A percentile compares a stretch with the other conserved stretches of the same genome.
These are phyloP conservation scores for Hoplostethus atlanticus DNA, from an alignment of 2,797 vertebrate genomes.

Conservation along the genomic window DNA sequence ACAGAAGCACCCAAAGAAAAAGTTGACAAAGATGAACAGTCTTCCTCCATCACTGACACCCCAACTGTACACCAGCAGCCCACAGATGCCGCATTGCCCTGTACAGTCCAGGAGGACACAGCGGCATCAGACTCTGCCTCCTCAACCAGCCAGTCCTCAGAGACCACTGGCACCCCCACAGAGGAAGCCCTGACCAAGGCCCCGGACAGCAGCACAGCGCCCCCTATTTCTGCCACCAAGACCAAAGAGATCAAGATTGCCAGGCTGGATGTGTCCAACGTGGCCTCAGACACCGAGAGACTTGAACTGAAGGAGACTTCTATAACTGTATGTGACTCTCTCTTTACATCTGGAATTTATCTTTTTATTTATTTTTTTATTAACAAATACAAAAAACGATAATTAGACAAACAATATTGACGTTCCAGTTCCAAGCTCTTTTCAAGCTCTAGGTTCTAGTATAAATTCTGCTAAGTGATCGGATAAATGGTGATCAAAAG, in stretches of 20 bases:
- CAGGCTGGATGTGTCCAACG: slow-evolving; percentile 94
- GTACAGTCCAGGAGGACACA: slow-evolving; percentile 51
- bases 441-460: no score
- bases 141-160: slow-evolving; percentile 38
- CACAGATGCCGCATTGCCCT: slow-evolving; percentile 33
- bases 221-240: slow-evolving; percentile 66
- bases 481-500: no score
- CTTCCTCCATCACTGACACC: slow-evolving; percentile 41
- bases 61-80: slow-evolving; percentile 41
- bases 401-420: no score
- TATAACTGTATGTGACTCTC: slow-evolving; percentile 79
- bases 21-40: slow-evolving; percentile 24
- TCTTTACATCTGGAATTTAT: no score
- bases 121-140: slow-evolving; percentile 33
- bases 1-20: slow-evolving; percentile 55
- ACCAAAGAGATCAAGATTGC: slow-evolving; percentile 92
- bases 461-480: no score
- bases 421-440: no score
- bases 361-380: no score
- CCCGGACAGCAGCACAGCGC: slow-evolving; percentile 21
- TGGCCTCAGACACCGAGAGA: slow-evolving; percentile 95
- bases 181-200: slow-evolving; percentile 11
- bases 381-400: no score
- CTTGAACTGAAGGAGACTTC: slow-evolving; percentile 89
- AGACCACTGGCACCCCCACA: slow-evolving; percentile 13